Conservation (phyloP, 1,140 invertebrate genomes). For the Drosophila ficusphila region DNA sequence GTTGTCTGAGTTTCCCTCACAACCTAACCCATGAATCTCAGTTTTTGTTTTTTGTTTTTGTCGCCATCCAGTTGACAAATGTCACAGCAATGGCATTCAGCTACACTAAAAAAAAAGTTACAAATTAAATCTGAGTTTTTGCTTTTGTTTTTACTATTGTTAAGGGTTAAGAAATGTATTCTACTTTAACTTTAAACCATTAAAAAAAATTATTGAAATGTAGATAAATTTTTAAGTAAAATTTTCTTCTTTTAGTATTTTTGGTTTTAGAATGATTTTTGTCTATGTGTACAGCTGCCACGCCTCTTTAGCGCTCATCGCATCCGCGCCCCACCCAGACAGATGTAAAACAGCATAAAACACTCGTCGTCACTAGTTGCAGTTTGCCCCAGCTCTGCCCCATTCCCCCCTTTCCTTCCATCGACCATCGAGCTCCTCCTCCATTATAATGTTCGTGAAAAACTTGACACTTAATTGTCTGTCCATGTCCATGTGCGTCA, state of each 20-base stretch:
- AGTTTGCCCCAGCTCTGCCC: conserved; percentile 1
- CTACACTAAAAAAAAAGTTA: not conserved
- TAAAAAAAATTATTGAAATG: too few relatives aligned
- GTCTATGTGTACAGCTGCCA: not conserved
- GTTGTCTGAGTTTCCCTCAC: conserved; percentile 31
- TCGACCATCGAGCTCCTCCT: not conserved
- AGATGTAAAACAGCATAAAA: conserved; percentile 74
- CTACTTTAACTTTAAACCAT: too few relatives aligned
- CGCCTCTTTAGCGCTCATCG: not conserved
- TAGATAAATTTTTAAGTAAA: too few relatives aligned
- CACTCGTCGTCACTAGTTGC: conserved; percentile 59
- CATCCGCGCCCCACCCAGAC: conserved; percentile 21
- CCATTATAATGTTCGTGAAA: conserved; percentile 66
- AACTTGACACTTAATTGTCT: conserved; percentile 81
- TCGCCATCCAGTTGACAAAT: conserved; percentile 69
- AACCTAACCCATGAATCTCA: conserved; percentile 2
- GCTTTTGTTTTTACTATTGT: too few relatives aligned
- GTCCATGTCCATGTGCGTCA: conserved; percentile 36
- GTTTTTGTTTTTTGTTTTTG: conserved; percentile 27
- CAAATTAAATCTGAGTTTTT: not conserved
- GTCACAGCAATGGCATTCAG: conserved; percentile 56
- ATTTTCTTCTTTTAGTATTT: too few relatives aligned
- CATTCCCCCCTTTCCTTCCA: not conserved
- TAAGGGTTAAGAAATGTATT: too few relatives aligned
- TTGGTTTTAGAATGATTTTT: not conserved